Conservation (phyloP, 2,888 invertebrate genomes). For the Polietes domitor region DNA sequence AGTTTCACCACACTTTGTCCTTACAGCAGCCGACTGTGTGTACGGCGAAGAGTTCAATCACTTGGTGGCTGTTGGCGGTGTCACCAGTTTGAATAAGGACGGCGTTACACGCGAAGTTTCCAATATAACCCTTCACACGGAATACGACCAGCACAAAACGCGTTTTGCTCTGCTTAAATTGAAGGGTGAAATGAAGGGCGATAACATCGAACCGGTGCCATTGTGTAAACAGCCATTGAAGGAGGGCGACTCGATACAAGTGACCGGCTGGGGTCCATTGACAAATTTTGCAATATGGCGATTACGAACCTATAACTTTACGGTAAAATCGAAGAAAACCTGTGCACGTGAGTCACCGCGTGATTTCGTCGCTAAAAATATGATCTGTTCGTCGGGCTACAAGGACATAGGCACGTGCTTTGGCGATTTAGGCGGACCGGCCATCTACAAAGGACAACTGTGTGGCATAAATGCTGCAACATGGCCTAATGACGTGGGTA, state of each 20-base stretch:
- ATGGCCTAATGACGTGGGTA: too few relatives aligned
- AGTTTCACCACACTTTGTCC: conserved; percentile 72
- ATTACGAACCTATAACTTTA: too few relatives aligned
- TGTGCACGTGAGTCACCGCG: too few relatives aligned
- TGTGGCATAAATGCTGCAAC: conserved; percentile 89
- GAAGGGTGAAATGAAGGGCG: conserved; percentile 68
- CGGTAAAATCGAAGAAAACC: too few relatives aligned
- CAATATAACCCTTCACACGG: conserved; percentile 71
- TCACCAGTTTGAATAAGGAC: conserved; percentile 68
- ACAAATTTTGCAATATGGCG: too few relatives aligned
- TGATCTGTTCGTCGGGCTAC: conserved; percentile 71
- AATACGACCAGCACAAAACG: too few relatives aligned
- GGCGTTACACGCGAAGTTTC: conserved; percentile 70
- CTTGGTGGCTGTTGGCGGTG: conserved; percentile 72
- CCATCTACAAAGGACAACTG: conserved; percentile 66
- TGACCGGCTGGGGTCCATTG: conserved; percentile 78
- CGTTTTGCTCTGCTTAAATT: conserved; percentile 74
- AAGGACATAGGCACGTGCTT: conserved; percentile 71
- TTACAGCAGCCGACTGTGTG: conserved; percentile 77
- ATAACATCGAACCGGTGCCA: conserved; percentile 70
- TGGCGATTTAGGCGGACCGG: conserved; percentile 76
- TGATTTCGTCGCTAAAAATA: conserved; percentile 57
- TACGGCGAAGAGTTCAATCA: conserved; percentile 66
- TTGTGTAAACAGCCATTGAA: conserved; percentile 69
- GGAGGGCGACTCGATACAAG: conserved; percentile 69